These are phyloP conservation scores for Eustalomyia histrio DNA, from an alignment of 2,888 invertebrate species.

Conservation along the genomic window DNA sequence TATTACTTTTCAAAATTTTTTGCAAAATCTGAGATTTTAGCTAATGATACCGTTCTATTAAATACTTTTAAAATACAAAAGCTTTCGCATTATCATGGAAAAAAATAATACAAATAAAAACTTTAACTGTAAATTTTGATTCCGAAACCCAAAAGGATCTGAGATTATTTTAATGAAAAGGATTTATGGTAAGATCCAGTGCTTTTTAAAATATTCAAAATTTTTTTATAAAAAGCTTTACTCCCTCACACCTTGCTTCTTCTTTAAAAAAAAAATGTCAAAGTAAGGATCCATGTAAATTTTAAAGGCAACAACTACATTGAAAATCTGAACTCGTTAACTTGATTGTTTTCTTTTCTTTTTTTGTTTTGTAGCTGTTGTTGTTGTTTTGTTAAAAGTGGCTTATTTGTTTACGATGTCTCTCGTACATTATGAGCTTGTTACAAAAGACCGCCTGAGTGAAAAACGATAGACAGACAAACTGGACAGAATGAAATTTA, in stretches of 20 bases:
- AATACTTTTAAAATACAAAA: too few relatives aligned
- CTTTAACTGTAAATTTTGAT: too few relatives aligned
- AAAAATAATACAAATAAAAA: too few relatives aligned
- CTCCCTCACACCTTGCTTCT: conserved; percentile 15
- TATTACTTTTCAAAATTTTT: too few relatives aligned
- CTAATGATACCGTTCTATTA: too few relatives aligned
- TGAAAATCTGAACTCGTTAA: conserved; percentile 62
- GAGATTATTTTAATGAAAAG: too few relatives aligned
- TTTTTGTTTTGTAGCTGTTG: conserved; percentile 10
- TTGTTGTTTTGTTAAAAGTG: conserved; percentile 50
- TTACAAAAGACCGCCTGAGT: conserved; percentile 56
- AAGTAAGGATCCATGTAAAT: conserved; percentile 53
- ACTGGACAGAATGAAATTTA: background rate
- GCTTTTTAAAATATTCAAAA: too few relatives aligned
- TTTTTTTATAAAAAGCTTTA: background rate
- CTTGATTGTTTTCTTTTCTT: conserved; percentile 51
- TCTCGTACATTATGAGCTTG: conserved; percentile 59
- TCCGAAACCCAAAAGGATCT: too few relatives aligned
- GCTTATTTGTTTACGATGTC: conserved; percentile 65
- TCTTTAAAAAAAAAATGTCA: conserved; percentile 43
- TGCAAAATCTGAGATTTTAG: too few relatives aligned
- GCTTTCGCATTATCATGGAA: too few relatives aligned
- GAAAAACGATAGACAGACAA: conserved; percentile 26
- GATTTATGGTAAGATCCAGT: too few relatives aligned
- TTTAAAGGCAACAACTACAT: conserved; percentile 51